Conservation (phyloP, 2,797 vertebrate species). For the Myripristis murdjan region DNA sequence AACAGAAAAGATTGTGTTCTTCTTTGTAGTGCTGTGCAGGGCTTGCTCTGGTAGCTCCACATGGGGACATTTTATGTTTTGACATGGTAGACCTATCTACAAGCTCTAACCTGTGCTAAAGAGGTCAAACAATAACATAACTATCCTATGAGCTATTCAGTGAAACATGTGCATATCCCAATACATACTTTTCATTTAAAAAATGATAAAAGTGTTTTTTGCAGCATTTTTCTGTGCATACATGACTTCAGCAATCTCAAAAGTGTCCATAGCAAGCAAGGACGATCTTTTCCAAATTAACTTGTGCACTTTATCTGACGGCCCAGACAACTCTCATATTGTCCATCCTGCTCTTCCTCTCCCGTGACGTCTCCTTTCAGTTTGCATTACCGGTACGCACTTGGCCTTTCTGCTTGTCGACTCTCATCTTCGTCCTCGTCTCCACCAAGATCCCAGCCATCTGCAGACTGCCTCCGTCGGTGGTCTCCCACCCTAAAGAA, state of each 20-base stretch:
- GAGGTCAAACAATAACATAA: background rate
- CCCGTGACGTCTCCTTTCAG: slow-evolving; percentile 70
- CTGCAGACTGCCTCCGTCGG: slow-evolving; percentile 86
- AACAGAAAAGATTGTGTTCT: slow-evolving; percentile 4
- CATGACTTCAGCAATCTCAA: slow-evolving; percentile 82
- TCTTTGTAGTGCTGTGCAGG: slow-evolving; percentile 67
- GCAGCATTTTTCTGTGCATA: slow-evolving; percentile 88
- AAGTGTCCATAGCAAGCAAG: slow-evolving; percentile 83
- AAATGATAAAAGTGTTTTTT: background rate
- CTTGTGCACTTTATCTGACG: slow-evolving; percentile 3
- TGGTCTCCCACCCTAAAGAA: slow-evolving; percentile 88
- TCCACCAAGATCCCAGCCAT: slow-evolving; percentile 83
- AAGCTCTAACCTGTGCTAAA: slow-evolving; percentile 89
- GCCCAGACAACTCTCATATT: slow-evolving; percentile 36
- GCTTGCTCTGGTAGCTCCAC: slow-evolving; percentile 87
- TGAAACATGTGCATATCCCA: too few species aligned
- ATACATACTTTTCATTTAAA: background rate
- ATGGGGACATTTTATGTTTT: slow-evolving; percentile 93
- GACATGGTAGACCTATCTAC: slow-evolving; percentile 90
- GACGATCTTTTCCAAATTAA: slow-evolving; percentile 13
- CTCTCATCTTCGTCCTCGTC: slow-evolving; percentile 88
- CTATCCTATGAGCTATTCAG: background rate
- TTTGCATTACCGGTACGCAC: slow-evolving; percentile 87
- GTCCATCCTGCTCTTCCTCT: slow-evolving; percentile 48
- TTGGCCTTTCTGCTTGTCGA: slow-evolving; percentile 91